Base-by-base conservation (phyloP, 1,140 invertebrate genomes). In the Tachypleus tridentatus region DNA sequence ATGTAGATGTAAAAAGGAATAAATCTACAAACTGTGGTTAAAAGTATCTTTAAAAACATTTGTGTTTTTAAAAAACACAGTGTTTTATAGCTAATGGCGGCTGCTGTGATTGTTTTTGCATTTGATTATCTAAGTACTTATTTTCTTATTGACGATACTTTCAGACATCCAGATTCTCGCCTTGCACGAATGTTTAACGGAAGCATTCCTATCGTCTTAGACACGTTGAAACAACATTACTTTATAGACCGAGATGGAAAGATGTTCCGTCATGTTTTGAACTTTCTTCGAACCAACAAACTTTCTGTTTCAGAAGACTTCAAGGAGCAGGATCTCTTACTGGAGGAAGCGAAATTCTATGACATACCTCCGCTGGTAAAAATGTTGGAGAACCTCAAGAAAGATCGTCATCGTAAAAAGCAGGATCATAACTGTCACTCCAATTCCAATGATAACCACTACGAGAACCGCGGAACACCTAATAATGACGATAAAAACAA, bases 221-320 rank as follows among this genome's bases (percentile, higher is more conserved):
- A 98, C 75, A 93, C 89, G 4, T 78, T 98, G 70, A 98, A 98
- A 76, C 94, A 98, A 75, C 94, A 98, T 75, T 98, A 97, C 77
- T 98, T 98, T 80, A 97, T 97, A 70, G 94, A 98, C 79, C 83
- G 93, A 66, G 93, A 97, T 73, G 93, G 93, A 1, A 88, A 87
- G 59, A 93, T 96, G 89, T 97, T 97, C 79, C 84, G 93, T 29
- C 92, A 97, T 76, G 91, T 98, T 73, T 80, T 98, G 49, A 97
- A 97, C 80, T 98, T 92, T 77, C 86, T 97, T 83, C 83, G 94
- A 70, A 94, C 93, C 76, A 88, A 88, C 53, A 84, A 85, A 71
- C 82, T 97, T 54, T 78, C 93, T 58, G 84, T 97, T 72, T 91
- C 93, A 0, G 85, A 87, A 4, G 86, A 91, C 74, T 97, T 96